Conservation (phyloP, 1,140 invertebrate genomes). For the Bombus haemorrhoidalis region DNA sequence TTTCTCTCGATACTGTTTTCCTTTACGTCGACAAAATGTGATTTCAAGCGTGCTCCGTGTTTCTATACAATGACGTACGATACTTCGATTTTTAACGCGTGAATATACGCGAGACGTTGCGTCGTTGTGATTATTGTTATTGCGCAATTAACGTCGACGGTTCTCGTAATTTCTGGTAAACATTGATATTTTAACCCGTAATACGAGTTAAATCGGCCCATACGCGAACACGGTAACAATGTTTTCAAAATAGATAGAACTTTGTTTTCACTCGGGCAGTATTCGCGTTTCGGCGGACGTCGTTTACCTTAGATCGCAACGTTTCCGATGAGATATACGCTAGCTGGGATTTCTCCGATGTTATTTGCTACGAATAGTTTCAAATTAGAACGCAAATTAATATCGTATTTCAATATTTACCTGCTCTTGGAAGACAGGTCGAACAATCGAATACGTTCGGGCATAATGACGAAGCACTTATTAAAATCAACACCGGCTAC, state of each 20-base stretch:
- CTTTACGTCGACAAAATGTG: not conserved
- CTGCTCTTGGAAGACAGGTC: not conserved
- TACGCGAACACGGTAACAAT: not conserved
- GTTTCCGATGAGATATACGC: not conserved
- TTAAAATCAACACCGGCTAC: slow-evolving; percentile 23
- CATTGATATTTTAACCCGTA: not conserved
- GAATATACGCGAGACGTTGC: not conserved
- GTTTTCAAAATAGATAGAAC: not conserved
- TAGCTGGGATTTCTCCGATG: not conserved
- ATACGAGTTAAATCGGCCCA: not conserved
- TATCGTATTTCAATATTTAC: slow-evolving; percentile 16
- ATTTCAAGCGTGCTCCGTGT: not conserved
- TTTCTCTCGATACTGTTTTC: slow-evolving; percentile 4
- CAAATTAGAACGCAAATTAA: slow-evolving; percentile 28
- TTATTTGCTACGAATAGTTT: not conserved
- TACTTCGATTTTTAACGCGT: not conserved
- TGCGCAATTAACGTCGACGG: not conserved
- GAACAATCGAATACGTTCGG: not conserved
- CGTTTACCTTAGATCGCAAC: slow-evolving; percentile 19
- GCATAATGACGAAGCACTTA: slow-evolving; percentile 11
- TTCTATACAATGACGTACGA: too few species aligned
- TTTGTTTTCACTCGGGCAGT: not conserved
- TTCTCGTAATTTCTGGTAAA: not conserved
- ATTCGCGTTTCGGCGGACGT: not conserved
- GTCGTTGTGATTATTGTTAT: not conserved